phyloP scores from a whole-genome alignment of 1,140 invertebrate species.

The Stegodyphus mimosarum region DNA sequence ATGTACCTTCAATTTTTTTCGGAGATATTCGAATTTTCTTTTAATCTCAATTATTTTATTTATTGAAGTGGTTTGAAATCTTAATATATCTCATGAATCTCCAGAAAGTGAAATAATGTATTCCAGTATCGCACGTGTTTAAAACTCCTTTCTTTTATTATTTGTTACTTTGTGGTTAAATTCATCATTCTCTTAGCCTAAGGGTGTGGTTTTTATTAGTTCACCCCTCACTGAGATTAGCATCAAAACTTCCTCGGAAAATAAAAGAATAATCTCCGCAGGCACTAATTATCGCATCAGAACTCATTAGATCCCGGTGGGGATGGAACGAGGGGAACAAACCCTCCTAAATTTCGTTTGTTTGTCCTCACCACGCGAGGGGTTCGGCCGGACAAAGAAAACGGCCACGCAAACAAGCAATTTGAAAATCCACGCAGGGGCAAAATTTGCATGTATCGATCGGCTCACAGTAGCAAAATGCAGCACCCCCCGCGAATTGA shows the following conservation, averaged over 20 bases:
- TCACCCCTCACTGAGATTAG: background rate
- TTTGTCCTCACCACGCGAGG: too few species aligned
- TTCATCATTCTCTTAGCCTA: too few species aligned
- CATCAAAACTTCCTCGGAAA: slow-evolving; percentile 14
- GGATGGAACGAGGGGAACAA: background rate
- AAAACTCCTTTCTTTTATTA: too few species aligned
- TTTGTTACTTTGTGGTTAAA: too few species aligned
- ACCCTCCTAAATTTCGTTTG: background rate
- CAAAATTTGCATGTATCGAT: slow-evolving; percentile 21
- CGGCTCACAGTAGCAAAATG: slow-evolving; percentile 1
- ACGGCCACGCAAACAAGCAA: slow-evolving; percentile 16
- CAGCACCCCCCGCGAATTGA: too few species aligned
- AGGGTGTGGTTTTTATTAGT: slow-evolving; percentile 9
- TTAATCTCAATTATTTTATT: too few species aligned
- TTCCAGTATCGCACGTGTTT: too few species aligned
- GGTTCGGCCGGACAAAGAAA: background rate
- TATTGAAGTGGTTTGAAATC: too few species aligned
- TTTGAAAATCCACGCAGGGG: slow-evolving; percentile 12
- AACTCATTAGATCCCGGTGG: background rate
- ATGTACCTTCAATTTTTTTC: too few species aligned
- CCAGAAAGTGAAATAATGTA: too few species aligned
- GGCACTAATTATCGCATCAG: slow-evolving; percentile 14
- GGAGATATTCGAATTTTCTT: too few species aligned
- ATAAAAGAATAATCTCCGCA: slow-evolving; percentile 6
- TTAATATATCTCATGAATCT: too few species aligned